phyloP scores from a whole-genome alignment of 2,113 vertebrate genomes.

The Lycaon pictus region DNA sequence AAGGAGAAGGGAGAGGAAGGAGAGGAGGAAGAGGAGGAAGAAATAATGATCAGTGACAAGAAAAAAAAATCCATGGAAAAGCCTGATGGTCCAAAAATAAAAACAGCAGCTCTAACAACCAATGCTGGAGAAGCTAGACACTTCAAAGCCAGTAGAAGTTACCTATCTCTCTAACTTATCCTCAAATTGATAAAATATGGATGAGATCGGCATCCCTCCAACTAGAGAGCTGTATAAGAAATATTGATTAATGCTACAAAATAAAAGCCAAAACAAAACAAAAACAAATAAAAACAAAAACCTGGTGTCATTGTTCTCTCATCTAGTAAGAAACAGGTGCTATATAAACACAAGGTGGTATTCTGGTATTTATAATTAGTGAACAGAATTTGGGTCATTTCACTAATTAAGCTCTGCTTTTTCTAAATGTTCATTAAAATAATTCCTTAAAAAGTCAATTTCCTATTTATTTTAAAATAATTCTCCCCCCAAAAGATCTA shows the following conservation, averaged over 20 bases:
- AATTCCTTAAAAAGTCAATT: constrained; percentile 24
- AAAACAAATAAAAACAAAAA: constrained; percentile 36
- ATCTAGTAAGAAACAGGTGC: constrained; percentile 64
- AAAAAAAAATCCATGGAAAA: neutral
- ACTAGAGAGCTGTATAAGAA: neutral
- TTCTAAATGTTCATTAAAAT: neutral
- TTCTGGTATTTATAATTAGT: constrained; percentile 29
- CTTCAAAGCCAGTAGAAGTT: constrained; percentile 15
- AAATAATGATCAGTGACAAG: neutral
- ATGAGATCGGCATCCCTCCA: neutral
- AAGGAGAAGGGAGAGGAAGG: too few species aligned
- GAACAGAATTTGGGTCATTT: neutral
- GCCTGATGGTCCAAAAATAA: constrained; percentile 6
- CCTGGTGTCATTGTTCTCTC: neutral
- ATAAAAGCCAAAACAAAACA: neutral
- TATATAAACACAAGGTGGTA: constrained; percentile 81
- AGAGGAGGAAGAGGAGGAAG: neutral
- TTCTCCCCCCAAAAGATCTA: neutral
- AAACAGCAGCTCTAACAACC: neutral
- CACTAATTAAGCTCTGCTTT: neutral
- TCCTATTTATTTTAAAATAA: constrained; percentile 27
- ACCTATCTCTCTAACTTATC: neutral
- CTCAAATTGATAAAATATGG: neutral
- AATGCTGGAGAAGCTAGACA: neutral
- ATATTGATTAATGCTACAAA: constrained; percentile 24